These are phyloP conservation scores for Drosophila barbarae DNA, from an alignment of 2,888 invertebrate species.

Conservation along the genomic window DNA sequence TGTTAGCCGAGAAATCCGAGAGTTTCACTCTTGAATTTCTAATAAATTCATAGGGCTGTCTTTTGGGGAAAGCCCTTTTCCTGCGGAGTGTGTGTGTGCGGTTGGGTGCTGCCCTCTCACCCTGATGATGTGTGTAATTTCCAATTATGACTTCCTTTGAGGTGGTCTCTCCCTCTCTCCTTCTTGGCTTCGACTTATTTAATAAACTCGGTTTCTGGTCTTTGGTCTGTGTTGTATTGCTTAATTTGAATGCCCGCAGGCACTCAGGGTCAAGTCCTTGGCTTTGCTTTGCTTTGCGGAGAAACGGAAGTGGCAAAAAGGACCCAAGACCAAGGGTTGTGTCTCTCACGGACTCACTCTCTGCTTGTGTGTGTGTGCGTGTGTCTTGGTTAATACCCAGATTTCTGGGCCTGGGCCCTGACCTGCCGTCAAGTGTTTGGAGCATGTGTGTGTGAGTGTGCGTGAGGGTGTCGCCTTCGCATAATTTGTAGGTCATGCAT, in stretches of 20 bases:
- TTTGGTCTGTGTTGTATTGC: conserved; percentile 30
- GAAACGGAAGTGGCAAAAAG: conserved; percentile 4
- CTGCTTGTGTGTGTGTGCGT: conserved; percentile 23
- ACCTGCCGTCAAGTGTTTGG: conserved; percentile 1
- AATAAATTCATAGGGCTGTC: conserved; percentile 65
- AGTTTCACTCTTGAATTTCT: conserved; percentile 72
- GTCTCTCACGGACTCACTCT: not conserved
- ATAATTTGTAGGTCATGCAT: conserved; percentile 75
- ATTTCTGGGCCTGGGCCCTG: conserved; percentile 21
- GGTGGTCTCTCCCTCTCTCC: conserved; percentile 14
- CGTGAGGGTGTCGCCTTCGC: conserved; percentile 56
- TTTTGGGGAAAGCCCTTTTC: conserved; percentile 1
- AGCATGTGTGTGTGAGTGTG: not conserved
- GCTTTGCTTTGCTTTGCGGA: conserved; percentile 1
- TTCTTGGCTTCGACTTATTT: conserved; percentile 24
- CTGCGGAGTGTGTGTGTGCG: conserved; percentile 12
- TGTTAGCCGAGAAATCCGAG: conserved; percentile 53
- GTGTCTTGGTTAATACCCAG: conserved; percentile 28
- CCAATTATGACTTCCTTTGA: conserved; percentile 67
- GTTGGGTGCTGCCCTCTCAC: conserved; percentile 6
- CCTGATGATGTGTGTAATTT: conserved; percentile 69
- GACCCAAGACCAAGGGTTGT: conserved; percentile 19
- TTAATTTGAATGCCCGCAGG: conserved; percentile 48
- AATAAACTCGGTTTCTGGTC: conserved; percentile 47
- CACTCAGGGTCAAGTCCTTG: conserved; percentile 18